Base-by-base conservation (phyloP, 2,888 invertebrate species). In the Archaeoteleia sp. region DNA sequence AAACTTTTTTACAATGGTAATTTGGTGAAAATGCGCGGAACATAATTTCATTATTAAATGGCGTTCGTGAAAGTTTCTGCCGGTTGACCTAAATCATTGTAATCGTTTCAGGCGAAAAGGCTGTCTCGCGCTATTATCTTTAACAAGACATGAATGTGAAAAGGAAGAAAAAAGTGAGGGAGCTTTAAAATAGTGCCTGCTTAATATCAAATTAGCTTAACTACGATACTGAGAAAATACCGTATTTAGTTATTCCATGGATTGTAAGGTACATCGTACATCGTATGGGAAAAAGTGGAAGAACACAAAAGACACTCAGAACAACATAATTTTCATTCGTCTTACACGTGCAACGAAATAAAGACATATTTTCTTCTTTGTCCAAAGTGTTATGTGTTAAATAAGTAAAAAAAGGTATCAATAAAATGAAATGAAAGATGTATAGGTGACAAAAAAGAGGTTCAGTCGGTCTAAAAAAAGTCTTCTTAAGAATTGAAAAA, bases 151-250 rank as follows among this genome's bases (percentile, higher is more conserved):
- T 34, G 54, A 57, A 54, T 39, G 43, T 39, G 62, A 27, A 42
- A 51, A 48, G 58, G 55, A 61, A 45, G 62, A 45, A 65, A 46
- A 61, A 67, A 65, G 77, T 70, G 75, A 74, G 80, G 79, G 79
- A 83, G 83, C 82, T 84, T 84, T 78, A 79, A 83, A 20, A 82
- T 83, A 83, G 83, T 84, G 83, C 84, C 84, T 84, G 82, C 82
- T 83, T 83, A 76, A 77, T 68, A 61, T 71, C 58, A 65, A 67
- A 65, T 27, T 72, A 73, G 67, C 49, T 70, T 63, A 66, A 69
- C 63, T 65, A 61, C 60, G 66, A 57, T 67, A 71, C 62, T 54
- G 49, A n/a, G 45, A 60, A 49, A 27, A 17, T 35, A 53, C 63
- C 49, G 30, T 54, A 58, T 60, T 61, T 58, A 58, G 54, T 67